Base-by-base conservation (phyloP, 2,888 invertebrate species). In the Tipula unca region DNA sequence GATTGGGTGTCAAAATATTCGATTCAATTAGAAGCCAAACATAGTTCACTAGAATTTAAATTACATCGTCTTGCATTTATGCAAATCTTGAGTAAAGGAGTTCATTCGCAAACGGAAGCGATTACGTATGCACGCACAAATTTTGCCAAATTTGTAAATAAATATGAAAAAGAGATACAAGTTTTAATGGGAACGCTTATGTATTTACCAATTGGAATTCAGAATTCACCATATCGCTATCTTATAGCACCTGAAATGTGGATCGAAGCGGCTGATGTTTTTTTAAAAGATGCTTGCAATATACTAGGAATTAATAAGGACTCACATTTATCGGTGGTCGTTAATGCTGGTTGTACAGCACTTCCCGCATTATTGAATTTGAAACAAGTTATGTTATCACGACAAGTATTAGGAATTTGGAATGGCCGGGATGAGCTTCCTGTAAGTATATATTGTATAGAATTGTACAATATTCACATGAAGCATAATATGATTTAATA, bases 391-490 rank as follows among this genome's bases (percentile, higher is more conserved):
- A 97, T 97, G 96, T 94, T 95, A 90, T 95, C 96, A 86, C 92
- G 96, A 87, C 96, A 96, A 91, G 98, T 98, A 84, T 94, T 96
- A 85, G 96, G 96, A 85, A 97, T 99, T 88, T 99, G 99, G 98
- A 96, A 95, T 88, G 96, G 96, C 89, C 95, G 95, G 89, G 99
- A 99, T 90, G 99, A 99, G 92, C 93, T 99, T 89, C 99, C 99
- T 3, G 96, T 98, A 91, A 92, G 93, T 91, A 69, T 85, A 3
- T 29, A 17, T 69, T 17, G 1, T 17, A 17, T 82, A 20, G 3
- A 69, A 20, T 3, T 29, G n/a, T n/a, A n/a, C n/a, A 6, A n/a
- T n/a, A 48, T 48, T 39, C 39, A 39, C 4, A 32, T 6, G 82
- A 82, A 29, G 29, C 17, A n/a, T n/a, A n/a, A n/a, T n/a, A n/a